phyloP scores from a whole-genome alignment of 2,113 vertebrate species.

The Aspidoscelis tigris region DNA sequence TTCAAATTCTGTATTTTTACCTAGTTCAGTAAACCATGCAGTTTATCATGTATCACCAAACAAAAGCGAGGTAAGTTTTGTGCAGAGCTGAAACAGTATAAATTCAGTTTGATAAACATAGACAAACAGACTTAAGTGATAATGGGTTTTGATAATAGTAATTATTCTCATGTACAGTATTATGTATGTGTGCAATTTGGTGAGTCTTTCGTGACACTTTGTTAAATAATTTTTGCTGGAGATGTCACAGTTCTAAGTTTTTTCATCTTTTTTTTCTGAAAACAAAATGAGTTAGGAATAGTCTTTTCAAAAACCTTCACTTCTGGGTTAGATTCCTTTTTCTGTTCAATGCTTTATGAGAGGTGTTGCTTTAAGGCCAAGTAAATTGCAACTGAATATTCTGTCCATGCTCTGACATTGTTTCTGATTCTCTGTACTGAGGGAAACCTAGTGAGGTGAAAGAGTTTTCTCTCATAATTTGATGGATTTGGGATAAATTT shows the following conservation, averaged over 20 bases:
- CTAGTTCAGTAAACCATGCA: slow-evolving; percentile 47
- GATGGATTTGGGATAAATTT: background rate
- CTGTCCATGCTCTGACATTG: background rate
- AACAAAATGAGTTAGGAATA: background rate
- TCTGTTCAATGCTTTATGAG: background rate
- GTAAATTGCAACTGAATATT: background rate
- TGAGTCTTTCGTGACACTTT: background rate
- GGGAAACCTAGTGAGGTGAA: no score
- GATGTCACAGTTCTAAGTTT: background rate
- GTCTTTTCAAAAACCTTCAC: background rate
- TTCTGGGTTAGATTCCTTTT: slow-evolving; percentile 1
- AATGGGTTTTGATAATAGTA: slow-evolving; percentile 13
- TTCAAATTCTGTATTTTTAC: slow-evolving; percentile 52
- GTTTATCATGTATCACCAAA: slow-evolving; percentile 36
- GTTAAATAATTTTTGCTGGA: slow-evolving; percentile 3
- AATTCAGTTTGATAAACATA: slow-evolving; percentile 21
- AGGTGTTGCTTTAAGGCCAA: background rate
- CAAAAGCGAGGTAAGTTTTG: slow-evolving; percentile 72
- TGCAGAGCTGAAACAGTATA: background rate
- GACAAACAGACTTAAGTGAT: background rate
- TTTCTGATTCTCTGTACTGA: background rate
- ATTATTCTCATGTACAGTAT: background rate
- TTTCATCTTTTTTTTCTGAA: slow-evolving; percentile 14
- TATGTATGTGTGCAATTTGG: background rate
- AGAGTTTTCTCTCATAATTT: background rate